Conservation (phyloP, 1,140 invertebrate species). For the Drosophila leontia region DNA sequence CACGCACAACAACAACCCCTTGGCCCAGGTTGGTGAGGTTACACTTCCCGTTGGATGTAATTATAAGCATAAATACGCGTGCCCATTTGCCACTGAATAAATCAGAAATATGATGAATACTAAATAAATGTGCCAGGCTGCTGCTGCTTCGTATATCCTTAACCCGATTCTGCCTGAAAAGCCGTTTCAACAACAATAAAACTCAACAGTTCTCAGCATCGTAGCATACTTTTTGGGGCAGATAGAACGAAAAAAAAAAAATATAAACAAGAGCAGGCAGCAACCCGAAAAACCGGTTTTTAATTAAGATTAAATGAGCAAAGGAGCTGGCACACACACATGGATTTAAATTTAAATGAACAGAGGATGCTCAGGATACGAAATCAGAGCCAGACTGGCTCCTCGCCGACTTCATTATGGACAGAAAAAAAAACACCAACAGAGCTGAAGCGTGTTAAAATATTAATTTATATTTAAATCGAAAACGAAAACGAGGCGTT, state of each 20-base stretch:
- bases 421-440: constrained; percentile 35
- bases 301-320: constrained; percentile 83
- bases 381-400: constrained; percentile 46
- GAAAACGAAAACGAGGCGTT: constrained; percentile 68
- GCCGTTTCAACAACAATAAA: constrained; percentile 58
- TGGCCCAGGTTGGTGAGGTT: constrained; percentile 34
- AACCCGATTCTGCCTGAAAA: constrained; percentile 23
- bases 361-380: constrained; percentile 40
- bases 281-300: constrained; percentile 80
- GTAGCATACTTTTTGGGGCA: constrained; percentile 54
- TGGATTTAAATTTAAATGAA: constrained; percentile 82
- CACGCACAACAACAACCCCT: constrained; percentile 38
- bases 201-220: constrained; percentile 41
- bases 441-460: constrained; percentile 65
- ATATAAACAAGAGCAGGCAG: constrained; percentile 39
- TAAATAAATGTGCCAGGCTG: constrained; percentile 67
- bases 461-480: constrained; percentile 80
- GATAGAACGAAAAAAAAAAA: constrained; percentile 17
- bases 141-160: constrained; percentile 25
- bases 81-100: constrained; percentile 80
- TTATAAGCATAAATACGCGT: constrained; percentile 78
- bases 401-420: constrained; percentile 65
- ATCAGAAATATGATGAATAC: constrained; percentile 82
- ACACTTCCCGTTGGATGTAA: constrained; percentile 47
- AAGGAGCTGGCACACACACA: constrained; percentile 57